Base-by-base conservation (phyloP, 2,113 vertebrate genomes). In the Aix galericulata region DNA sequence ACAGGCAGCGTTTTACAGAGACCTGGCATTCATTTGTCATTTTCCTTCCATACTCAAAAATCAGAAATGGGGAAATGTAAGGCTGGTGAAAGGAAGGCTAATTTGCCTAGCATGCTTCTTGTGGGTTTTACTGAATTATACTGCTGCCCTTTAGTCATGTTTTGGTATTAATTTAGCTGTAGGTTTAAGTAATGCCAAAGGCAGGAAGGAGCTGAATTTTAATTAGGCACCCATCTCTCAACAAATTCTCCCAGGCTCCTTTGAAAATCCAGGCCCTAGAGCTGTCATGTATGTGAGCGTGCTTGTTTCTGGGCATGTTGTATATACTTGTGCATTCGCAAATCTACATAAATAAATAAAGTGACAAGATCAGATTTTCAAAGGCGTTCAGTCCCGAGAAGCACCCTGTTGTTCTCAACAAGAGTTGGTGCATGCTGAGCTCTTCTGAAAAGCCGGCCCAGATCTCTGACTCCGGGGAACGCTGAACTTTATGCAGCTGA, bases 291-390 rank as follows among this genome's bases (percentile, higher is more conserved):
- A 15, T 62, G 81, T 40, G 69, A 69, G 74, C 11, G 6, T 79
- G 77, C 89, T 52, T 79, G 62, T 94, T 95, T 73, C 91, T 82
- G 87, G 89, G 81, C 67, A 89, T 21, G 67, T 32, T 89, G 84
- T 82, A 73, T 82, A 55, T 77, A 94, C 82, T 73, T 69, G 74
- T 89, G 84, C 89, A 87, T 59, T 82, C 67, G 89, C 82, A 94
- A 91, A 97, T 96, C 93, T 95, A 82, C 94, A 96, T 94, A 94
- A 97, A 96, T 88, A 97, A 95, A 94, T 92, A 68, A 96, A 96
- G 83, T 83, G 82, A 91, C 94, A 95, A 5, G 64, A 94, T 90
- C 76, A 83, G 82, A 73, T 73, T 96, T 91, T 89, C 92, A 96
- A 94, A 94, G 72, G 86, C 90, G 72, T 68, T 82, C 87, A 73